Conservation (phyloP, 2,113 vertebrate genomes). For the Trogon melanurus region DNA sequence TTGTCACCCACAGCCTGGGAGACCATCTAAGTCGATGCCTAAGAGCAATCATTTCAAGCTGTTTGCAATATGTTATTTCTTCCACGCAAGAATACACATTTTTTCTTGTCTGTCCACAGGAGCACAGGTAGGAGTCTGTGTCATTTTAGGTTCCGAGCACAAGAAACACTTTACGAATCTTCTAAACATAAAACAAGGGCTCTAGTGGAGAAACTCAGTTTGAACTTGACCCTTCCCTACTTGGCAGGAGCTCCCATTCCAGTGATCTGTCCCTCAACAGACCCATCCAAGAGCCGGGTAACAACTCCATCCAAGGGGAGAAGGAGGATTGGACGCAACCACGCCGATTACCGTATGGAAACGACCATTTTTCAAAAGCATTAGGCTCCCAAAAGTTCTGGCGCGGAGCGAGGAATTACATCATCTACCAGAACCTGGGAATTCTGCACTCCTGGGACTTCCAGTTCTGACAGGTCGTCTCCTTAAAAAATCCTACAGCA, state of each 20-base stretch:
- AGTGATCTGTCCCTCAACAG: neutral
- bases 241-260: neutral
- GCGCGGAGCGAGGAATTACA: neutral
- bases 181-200: neutral
- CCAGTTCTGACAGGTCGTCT: neutral
- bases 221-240: neutral
- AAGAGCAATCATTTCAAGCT: neutral
- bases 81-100: neutral
- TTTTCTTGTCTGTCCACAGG: neutral
- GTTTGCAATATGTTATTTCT: neutral
- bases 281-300: neutral
- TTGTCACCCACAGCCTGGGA: neutral
- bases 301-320: neutral
- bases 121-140: neutral
- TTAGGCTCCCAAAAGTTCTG: neutral
- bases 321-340: neutral
- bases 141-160: neutral
- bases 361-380: neutral
- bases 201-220: neutral
- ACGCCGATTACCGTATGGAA: neutral
- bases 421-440: neutral
- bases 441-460: neutral
- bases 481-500: neutral
- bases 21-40: neutral
- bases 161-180: neutral